Percentiles rank a stretch among this genome's conserved stretches.
These are phyloP conservation scores for Dioctria rufipes DNA, from an alignment of 2,888 invertebrate genomes.

Conservation along the genomic window DNA sequence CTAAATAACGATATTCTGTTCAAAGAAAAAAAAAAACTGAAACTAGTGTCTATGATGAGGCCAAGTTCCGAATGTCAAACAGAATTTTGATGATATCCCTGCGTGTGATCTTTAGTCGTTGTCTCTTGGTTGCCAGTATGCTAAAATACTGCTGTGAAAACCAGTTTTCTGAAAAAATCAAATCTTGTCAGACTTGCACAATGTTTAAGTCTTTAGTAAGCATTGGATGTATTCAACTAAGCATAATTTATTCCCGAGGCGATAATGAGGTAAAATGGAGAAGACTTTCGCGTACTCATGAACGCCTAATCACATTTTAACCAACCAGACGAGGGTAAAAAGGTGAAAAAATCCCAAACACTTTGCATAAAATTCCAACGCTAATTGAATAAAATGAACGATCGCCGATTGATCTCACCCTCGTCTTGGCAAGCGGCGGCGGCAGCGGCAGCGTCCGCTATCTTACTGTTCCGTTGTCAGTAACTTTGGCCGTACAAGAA, in stretches of 20 bases:
- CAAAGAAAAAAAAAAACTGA: no score
- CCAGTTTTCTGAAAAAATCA: conserved; percentile 11
- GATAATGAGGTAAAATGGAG: conserved; percentile 70
- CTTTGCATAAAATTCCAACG: conserved; percentile 64
- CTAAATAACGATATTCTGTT: no score
- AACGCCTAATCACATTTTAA: conserved; percentile 47
- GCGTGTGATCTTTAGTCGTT: background rate
- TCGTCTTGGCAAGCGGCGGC: conserved; percentile 24
- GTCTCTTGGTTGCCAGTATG: background rate
- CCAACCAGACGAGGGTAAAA: conserved; percentile 29
- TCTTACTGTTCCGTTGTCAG: conserved; percentile 29
- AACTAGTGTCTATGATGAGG: no score
- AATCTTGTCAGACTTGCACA: conserved; percentile 48
- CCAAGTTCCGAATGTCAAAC: background rate
- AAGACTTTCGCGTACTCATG: conserved; percentile 50
- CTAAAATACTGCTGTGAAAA: conserved; percentile 8
- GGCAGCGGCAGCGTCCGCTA: background rate
- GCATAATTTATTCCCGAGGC: conserved; percentile 71
- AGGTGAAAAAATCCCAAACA: conserved; percentile 35
- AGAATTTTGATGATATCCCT: conserved; percentile 3
- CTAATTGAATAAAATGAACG: conserved; percentile 65
- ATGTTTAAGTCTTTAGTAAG: conserved; percentile 49
- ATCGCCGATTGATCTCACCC: conserved; percentile 59
- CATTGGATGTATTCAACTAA: conserved; percentile 56
- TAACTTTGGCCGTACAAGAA: conserved; percentile 47